Evolutionary conservation across 2,113 vertebrate species (phyloP), one percentile per base, ranked within the genome.

Genomic region (Coturnix japonica): DNA sequence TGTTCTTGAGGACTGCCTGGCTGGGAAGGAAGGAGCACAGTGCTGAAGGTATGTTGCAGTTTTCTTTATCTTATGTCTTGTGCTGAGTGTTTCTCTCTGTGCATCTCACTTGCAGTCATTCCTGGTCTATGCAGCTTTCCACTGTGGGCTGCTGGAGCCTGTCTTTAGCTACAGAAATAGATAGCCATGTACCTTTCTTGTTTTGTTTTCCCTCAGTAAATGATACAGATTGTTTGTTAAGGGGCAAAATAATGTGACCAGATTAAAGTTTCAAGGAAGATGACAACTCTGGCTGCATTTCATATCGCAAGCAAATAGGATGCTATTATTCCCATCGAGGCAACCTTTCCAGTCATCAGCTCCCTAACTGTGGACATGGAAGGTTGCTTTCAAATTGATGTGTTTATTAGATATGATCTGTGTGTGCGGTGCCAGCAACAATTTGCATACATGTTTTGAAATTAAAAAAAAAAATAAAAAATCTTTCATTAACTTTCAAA

Each of bases 41-140:
- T 46, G 81, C 86, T 60, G 71, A 96, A 97, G 97, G 97, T 97
- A 97, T n/a, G 96, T 92, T 83, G 59, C 85, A 31, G 84, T 86
- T 93, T 78, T 85, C 57, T 77, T 88, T 85, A 65, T 54, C 61
- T 90, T 91, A 35, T 6, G 3, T 93, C 77, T 94, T 79, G 54
- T 85, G 77, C 60, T 91, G 69, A 79, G 53, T 25, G 63, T 89
- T 93, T 71, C 87, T 78, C 3, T 67, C 85, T 95, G 87, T 86
- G 65, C 43, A 16, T 59, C 46, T 91, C 66, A 81, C 88, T 94
- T 77, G 67, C 96, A 96, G 90, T 63, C 85, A 78, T 93, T 71
- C 73, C 87, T 71, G 71, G 19, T 73, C 81, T 85, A 13, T 74
- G 81, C 81, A 85, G 25, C 90, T 90, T 92, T 85, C 61, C 85